A percentile compares a stretch with the other conserved stretches of the same genome.
Conservation (phyloP, 2,113 vertebrate species). For the Pithys albifrons region DNA sequence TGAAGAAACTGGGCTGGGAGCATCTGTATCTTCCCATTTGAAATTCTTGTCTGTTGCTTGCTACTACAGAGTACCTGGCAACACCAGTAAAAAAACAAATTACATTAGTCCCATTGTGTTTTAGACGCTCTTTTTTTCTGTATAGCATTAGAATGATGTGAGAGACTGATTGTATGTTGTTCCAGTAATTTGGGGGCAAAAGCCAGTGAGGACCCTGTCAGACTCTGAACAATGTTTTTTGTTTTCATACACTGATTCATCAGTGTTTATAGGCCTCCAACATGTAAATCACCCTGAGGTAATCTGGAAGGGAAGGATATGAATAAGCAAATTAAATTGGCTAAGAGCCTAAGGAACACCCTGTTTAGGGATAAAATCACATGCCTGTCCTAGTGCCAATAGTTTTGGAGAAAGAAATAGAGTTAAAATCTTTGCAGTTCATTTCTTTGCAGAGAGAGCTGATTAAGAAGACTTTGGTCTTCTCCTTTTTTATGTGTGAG, state of each 20-base stretch:
- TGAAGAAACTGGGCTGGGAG: not conserved
- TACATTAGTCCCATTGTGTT: not conserved
- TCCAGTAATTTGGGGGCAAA: conserved; percentile 38
- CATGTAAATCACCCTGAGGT: conserved; percentile 66
- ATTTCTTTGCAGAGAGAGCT: not conserved
- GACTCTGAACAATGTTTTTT: conserved; percentile 49
- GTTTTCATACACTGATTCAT: conserved; percentile 63
- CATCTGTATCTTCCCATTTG: not conserved
- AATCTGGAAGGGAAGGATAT: conserved; percentile 71
- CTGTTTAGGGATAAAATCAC: conserved; percentile 67
- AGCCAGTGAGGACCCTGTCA: conserved; percentile 30
- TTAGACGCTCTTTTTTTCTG: conserved; percentile 8
- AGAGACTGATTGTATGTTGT: conserved; percentile 27
- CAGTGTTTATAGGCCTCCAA: conserved; percentile 64
- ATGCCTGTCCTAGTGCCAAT: conserved; percentile 42
- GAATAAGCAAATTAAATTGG: conserved; percentile 71
- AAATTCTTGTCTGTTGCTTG: not conserved
- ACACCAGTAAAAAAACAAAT: not conserved
- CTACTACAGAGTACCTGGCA: not conserved
- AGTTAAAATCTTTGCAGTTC: conserved; percentile 42
- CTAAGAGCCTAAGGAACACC: conserved; percentile 67
- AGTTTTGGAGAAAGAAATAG: conserved; percentile 47
- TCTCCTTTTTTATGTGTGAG: not conserved
- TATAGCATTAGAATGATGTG: conserved; percentile 18
- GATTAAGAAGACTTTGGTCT: not conserved